phyloP scores from a whole-genome alignment of 2,797 vertebrate genomes.

The Chelonia mydas region DNA sequence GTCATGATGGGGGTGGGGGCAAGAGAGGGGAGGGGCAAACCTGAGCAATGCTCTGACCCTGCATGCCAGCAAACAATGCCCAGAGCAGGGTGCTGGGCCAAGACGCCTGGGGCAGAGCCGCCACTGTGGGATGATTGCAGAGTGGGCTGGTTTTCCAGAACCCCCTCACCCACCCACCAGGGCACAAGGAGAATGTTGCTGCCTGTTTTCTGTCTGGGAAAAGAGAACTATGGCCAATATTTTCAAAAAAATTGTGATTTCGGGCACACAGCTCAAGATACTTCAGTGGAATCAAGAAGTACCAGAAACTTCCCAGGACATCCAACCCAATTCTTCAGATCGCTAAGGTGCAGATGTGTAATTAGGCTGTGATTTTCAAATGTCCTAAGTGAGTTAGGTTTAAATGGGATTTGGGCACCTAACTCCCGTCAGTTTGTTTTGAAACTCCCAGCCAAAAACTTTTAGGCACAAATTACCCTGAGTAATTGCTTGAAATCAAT shows the following conservation, averaged over 20 bases:
- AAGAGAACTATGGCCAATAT: background rate
- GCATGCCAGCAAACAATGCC: background rate
- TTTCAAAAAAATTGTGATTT: background rate
- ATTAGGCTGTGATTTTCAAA: background rate
- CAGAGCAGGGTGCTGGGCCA: background rate
- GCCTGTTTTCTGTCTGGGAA: background rate
- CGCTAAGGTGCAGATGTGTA: background rate
- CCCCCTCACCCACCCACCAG: no score
- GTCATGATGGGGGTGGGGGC: background rate
- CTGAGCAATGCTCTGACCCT: background rate
- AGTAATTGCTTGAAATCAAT: background rate
- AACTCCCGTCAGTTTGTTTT: background rate
- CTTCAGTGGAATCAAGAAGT: background rate
- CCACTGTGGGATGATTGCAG: background rate
- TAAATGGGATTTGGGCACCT: background rate
- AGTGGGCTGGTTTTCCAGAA: background rate
- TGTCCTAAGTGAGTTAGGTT: background rate
- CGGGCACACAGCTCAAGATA: background rate
- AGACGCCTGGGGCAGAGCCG: background rate
- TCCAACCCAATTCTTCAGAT: background rate
- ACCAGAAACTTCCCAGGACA: background rate
- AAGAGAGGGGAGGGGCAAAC: background rate
- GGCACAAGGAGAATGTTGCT: rapidly evolving
- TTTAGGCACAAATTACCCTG: background rate
- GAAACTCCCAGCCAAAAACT: background rate